Base-by-base conservation (phyloP, 2,797 vertebrate species). In the Dicrostonyx torquatus region DNA sequence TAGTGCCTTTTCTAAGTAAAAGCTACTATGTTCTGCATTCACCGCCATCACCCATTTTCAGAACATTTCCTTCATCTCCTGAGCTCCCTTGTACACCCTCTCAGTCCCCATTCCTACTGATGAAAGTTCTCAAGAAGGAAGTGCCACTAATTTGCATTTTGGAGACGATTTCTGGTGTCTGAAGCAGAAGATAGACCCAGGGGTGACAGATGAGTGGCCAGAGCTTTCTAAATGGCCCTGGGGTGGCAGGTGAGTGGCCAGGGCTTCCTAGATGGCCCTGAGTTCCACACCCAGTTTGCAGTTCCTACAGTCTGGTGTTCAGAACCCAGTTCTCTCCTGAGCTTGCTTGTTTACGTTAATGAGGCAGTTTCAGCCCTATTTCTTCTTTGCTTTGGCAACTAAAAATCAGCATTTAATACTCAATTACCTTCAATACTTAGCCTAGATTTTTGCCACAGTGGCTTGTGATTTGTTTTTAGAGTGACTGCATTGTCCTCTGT, bases 361-460 rank as follows among this genome's bases (percentile, higher is more conserved):
- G 22, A 84, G 72, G 22, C 68, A 29, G 48, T 73, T 79, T 73
- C 55, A 75, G 12, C 29, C 87, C 72, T 93, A 50, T 91, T 96
- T 84, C 55, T n/a, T 48, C 15, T 87, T 91, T 93, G 72, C 40
- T 10, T 68, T 73, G n/a, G 20, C 50, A 88, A 85, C 72, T 66
- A 84, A 73, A 93, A 96, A 60, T 87, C 72, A 95, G 73, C 93
- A 85, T 91, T 88, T 84, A 60, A 84, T 88, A 88, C 72, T 88
- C 48, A 84, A 31, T 84, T 73, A 60, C 37, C 29, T 48, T 60
- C 20, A 8, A 7, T 15, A 73, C 22, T 87, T 87, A 87, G n/a
- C 37, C 72, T 91, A 58, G 64, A 60, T 87, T 73, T 48, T 90
- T 60, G 45, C 34, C 29, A 31, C 55, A 82, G 29, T 58, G 55